A percentile compares a stretch with the other conserved stretches of the same genome.
Evolutionary conservation across 2,888 invertebrate species (phyloP).

Genomic region (Microchrysa polita): DNA sequence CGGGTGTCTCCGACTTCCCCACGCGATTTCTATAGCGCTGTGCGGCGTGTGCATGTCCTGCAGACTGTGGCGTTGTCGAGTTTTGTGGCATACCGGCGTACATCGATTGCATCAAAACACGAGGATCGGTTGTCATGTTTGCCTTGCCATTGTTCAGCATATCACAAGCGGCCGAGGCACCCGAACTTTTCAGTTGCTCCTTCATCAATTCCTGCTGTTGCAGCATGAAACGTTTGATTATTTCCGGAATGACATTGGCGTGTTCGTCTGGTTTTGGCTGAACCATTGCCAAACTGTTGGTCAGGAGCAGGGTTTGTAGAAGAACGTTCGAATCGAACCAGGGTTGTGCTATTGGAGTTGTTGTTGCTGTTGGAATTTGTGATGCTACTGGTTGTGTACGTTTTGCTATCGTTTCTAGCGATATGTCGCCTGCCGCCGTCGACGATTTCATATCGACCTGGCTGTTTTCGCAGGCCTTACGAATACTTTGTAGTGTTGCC

Average conservation of each 20-base stretch:
- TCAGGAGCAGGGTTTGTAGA: constrained; percentile 60
- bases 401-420: constrained; percentile 44
- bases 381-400: constrained; percentile 52
- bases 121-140: constrained; percentile 55
- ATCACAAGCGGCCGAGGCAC: constrained; percentile 50
- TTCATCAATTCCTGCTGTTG: constrained; percentile 54
- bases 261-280: constrained; percentile 56
- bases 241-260: constrained; percentile 56
- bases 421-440: constrained; percentile 21
- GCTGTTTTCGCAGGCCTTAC: constrained; percentile 54
- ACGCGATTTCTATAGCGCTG: constrained; percentile 57
- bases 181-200: constrained; percentile 48
- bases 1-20: constrained; percentile 65
- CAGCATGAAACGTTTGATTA: constrained; percentile 58
- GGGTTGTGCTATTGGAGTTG: constrained; percentile 52
- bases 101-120: constrained; percentile 56
- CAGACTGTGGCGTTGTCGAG: constrained; percentile 49
- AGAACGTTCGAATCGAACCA: constrained; percentile 59
- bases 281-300: constrained; percentile 53
- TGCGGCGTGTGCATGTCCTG: constrained; percentile 48
- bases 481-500: constrained; percentile 55
- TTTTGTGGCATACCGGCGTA: constrained; percentile 55
- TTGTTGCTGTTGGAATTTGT: constrained; percentile 54
- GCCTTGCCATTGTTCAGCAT: constrained; percentile 56
- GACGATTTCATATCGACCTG: constrained; percentile 45